A percentile compares a stretch with the other conserved stretches of the same genome.
Evolutionary conservation across 2,113 vertebrate genomes (phyloP).

Genomic region (Podocnemis expansa): DNA sequence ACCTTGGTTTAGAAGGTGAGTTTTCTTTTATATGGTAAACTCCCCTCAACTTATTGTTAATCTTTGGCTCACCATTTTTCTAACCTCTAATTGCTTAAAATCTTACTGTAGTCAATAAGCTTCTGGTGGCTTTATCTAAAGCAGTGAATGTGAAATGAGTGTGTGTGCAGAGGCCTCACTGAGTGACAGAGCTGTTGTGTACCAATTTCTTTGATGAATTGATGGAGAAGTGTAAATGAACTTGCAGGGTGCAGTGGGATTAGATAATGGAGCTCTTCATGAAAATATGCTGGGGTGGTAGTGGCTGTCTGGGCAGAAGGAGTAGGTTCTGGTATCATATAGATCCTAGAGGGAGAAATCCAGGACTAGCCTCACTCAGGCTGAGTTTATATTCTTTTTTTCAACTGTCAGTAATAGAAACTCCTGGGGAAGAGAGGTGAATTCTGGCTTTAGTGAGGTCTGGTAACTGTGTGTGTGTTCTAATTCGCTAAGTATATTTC

Average conservation of each 20-base stretch:
- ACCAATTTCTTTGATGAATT: too few species aligned
- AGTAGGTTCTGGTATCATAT: not conserved
- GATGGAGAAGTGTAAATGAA: too few species aligned
- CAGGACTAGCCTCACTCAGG: conserved; percentile 29
- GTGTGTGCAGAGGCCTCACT: too few species aligned
- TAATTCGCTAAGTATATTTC: not conserved
- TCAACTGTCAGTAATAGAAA: conserved; percentile 46
- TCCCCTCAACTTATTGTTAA: too few species aligned
- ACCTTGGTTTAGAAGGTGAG: too few species aligned
- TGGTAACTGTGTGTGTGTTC: not conserved
- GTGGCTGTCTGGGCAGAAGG: fast-evolving
- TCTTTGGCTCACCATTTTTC: too few species aligned
- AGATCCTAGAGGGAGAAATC: not conserved
- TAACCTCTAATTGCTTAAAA: too few species aligned
- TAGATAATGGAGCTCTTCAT: not conserved
- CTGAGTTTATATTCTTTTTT: conserved; percentile 38
- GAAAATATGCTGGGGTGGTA: not conserved
- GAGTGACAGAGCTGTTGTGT: too few species aligned
- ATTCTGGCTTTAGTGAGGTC: conserved; percentile 27
- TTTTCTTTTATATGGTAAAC: too few species aligned
- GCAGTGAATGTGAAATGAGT: too few species aligned
- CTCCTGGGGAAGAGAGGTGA: not conserved
- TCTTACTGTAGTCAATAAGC: too few species aligned
- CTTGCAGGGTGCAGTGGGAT: not conserved
- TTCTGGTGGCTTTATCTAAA: too few species aligned